phyloP scores from a whole-genome alignment of 2,113 vertebrate species.

The Spea bombifrons region DNA sequence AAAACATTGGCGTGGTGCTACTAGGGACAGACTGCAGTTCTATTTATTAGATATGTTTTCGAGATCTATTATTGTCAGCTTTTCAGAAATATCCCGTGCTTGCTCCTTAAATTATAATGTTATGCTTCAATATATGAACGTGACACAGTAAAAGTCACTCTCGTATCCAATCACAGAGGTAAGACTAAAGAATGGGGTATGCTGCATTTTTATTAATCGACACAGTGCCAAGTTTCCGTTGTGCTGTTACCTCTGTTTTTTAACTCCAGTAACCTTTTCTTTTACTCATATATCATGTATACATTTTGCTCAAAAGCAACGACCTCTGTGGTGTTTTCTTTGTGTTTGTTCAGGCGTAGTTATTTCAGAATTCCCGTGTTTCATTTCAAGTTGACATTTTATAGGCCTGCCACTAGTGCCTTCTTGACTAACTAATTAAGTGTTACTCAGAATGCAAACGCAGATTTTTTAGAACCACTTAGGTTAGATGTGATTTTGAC shows the following conservation, averaged over 20 bases:
- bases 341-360: slow-evolving; percentile 23
- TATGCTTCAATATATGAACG: slow-evolving; percentile 7
- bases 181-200: not conserved
- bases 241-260: slow-evolving; percentile 9
- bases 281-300: not conserved
- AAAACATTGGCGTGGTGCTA: no score
- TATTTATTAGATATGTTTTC: slow-evolving; percentile 5
- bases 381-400: slow-evolving; percentile 33
- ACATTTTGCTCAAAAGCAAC: slow-evolving; percentile 22
- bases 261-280: not conserved
- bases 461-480: slow-evolving; percentile 37
- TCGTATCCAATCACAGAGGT: not conserved
- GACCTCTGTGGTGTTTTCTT: slow-evolving; percentile 6
- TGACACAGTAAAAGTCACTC: slow-evolving; percentile 18
- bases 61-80: slow-evolving; percentile 3
- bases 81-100: slow-evolving; percentile 16
- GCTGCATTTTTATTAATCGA: not conserved
- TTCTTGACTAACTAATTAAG: slow-evolving; percentile 41
- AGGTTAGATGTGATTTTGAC: slow-evolving; percentile 24
- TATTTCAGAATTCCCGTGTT: slow-evolving; percentile 20
- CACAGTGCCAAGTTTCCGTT: slow-evolving; percentile 12
- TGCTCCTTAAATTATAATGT: not conserved
- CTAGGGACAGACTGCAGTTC: no score
- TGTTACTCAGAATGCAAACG: slow-evolving; percentile 39
- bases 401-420: slow-evolving; percentile 28